These are phyloP conservation scores for Arge pagana DNA, from an alignment of 2,888 invertebrate species.

Conservation along the genomic window DNA sequence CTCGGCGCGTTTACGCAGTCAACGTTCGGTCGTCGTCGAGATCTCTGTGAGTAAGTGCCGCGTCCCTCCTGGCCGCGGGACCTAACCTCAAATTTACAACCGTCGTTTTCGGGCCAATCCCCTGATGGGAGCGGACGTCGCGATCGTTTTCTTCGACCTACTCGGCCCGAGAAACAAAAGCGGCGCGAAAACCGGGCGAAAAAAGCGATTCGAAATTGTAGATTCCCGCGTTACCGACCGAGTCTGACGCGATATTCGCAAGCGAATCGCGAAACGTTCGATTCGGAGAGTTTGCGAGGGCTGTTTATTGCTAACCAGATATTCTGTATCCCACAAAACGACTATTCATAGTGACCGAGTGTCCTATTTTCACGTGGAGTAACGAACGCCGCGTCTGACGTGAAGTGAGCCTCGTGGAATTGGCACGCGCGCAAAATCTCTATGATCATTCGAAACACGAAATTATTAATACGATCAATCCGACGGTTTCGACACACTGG, in stretches of 20 bases:
- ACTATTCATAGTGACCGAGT: not conserved
- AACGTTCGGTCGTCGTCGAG: slow-evolving; percentile 41
- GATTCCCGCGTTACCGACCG: slow-evolving; percentile 26
- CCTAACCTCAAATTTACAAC: no score
- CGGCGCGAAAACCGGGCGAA: no score
- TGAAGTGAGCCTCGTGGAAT: slow-evolving; percentile 15
- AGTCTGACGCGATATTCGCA: not conserved
- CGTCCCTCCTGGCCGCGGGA: no score
- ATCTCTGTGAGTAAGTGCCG: slow-evolving; percentile 38
- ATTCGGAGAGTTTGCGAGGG: no score
- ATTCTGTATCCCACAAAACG: no score
- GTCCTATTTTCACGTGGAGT: slow-evolving; percentile 4
- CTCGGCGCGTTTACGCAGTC: slow-evolving; percentile 33
- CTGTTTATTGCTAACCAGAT: no score
- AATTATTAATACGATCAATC: slow-evolving; percentile 21
- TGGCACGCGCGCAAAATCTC: slow-evolving; percentile 23
- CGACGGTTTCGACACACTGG: no score
- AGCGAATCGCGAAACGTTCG: not conserved
- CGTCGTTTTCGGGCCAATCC: no score
- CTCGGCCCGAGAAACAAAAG: no score
- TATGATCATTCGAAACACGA: slow-evolving; percentile 15
- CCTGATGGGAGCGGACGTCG: no score
- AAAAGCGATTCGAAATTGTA: slow-evolving; percentile 31
- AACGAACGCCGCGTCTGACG: not conserved
- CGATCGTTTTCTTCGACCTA: no score